A percentile compares a stretch with the other conserved stretches of the same genome.
These are phyloP conservation scores for Galemys pyrenaicus DNA, from an alignment of 2,113 vertebrate species.

Conservation along the genomic window DNA sequence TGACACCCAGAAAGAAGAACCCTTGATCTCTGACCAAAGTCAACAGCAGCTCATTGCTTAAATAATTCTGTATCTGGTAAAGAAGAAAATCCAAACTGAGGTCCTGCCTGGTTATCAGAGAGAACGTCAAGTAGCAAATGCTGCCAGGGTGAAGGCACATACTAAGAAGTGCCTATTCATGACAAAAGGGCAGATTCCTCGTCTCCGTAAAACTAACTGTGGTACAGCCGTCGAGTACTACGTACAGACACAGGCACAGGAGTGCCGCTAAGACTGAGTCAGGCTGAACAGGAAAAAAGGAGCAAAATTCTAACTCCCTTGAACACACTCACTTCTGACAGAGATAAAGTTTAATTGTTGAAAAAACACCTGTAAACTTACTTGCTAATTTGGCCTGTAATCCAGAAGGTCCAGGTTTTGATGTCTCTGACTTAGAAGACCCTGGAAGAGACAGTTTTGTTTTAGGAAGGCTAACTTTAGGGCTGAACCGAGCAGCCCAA, in stretches of 20 bases:
- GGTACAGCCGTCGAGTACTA: neutral
- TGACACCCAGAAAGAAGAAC: neutral
- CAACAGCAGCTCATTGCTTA: neutral
- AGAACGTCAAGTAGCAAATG: neutral
- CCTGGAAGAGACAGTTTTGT: constrained; percentile 98
- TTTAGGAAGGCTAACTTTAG: constrained; percentile 99
- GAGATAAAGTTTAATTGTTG: neutral
- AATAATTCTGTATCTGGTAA: neutral
- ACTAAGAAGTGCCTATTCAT: neutral
- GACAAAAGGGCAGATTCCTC: neutral
- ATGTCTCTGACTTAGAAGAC: constrained; percentile 97
- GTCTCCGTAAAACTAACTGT: constrained; percentile 10
- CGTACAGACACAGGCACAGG: neutral
- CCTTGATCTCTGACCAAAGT: neutral
- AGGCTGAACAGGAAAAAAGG: neutral
- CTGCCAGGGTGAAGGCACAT: neutral
- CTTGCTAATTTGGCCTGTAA: constrained; percentile 99
- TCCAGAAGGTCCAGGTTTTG: constrained; percentile 99
- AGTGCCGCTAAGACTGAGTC: neutral
- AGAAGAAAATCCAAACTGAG: constrained; percentile 10
- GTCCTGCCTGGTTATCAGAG: neutral
- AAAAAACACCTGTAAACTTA: constrained; percentile 86
- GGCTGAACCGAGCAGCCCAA: constrained; percentile 98
- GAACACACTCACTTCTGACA: neutral
- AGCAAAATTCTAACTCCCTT: neutral